A percentile compares a stretch with the other conserved stretches of the same genome.
These are phyloP conservation scores for Tetrao urogallus DNA, from an alignment of 2,113 vertebrate genomes.

Conservation along the genomic window DNA sequence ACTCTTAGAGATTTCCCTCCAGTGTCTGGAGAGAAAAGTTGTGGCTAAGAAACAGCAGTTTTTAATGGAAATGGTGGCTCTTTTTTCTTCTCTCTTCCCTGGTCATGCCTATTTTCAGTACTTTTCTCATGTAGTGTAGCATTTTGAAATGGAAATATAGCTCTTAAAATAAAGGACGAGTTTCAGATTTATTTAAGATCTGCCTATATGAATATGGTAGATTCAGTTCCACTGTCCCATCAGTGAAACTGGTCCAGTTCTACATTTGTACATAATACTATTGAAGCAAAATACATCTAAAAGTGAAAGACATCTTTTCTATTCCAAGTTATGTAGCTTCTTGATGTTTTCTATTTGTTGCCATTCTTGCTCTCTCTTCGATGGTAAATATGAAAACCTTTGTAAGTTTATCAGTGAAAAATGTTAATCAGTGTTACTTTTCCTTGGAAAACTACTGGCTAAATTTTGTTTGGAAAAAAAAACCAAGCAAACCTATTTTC, in stretches of 20 bases:
- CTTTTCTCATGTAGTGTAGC: not conserved
- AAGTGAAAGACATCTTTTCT: not conserved
- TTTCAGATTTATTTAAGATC: not conserved
- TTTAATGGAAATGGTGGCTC: not conserved
- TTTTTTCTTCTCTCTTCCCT: not conserved
- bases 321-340: not conserved
- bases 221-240: not conserved
- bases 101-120: not conserved
- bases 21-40: not conserved
- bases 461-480: not conserved
- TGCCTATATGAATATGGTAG: not conserved
- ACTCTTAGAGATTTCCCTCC: not conserved
- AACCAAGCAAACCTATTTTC: not conserved
- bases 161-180: not conserved
- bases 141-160: not conserved
- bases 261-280: not conserved
- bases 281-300: not conserved
- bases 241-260: not conserved
- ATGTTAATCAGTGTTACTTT: not conserved
- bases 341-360: not conserved
- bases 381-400: not conserved
- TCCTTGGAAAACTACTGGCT: not conserved
- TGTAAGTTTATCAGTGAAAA: not conserved
- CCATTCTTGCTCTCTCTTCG: not conserved
- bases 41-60: not conserved